phyloP scores from a whole-genome alignment of 2,113 vertebrate genomes.

The Leptobrachium ailaonicum region DNA sequence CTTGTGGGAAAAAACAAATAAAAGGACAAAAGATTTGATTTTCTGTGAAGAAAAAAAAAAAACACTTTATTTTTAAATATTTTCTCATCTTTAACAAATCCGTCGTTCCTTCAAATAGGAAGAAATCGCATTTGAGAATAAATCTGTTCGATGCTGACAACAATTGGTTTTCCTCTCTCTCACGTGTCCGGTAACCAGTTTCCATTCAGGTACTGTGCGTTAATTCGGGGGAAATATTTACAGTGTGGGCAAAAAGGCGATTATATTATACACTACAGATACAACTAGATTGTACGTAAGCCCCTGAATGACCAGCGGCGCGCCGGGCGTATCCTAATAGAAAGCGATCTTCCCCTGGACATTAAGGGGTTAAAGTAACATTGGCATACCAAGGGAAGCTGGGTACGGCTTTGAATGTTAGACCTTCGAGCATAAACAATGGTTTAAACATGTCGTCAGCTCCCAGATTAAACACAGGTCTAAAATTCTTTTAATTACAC shows the following conservation, averaged over 20 bases:
- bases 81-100: conserved; percentile 51
- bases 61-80: conserved; percentile 71
- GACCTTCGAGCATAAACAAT: not conserved
- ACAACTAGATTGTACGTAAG: conserved; percentile 52
- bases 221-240: conserved; percentile 59
- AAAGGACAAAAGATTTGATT: conserved; percentile 37
- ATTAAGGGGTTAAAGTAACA: no score
- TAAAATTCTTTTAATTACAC: not conserved
- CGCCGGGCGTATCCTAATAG: no score
- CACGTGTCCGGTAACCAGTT: conserved; percentile 52
- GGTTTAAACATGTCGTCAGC: not conserved
- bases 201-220: conserved; percentile 61
- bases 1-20: conserved; percentile 1
- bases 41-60: conserved; percentile 62
- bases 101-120: not conserved
- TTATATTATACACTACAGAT: conserved; percentile 44
- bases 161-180: conserved; percentile 54
- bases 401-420: no score
- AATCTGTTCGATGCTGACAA: conserved; percentile 48
- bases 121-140: conserved; percentile 5
- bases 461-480: not conserved
- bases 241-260: conserved; percentile 57
- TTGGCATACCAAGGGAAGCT: no score
- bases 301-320: no score
- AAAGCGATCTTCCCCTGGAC: no score